Conservation (phyloP, 1,140 invertebrate genomes). For the Drosophila azteca region DNA sequence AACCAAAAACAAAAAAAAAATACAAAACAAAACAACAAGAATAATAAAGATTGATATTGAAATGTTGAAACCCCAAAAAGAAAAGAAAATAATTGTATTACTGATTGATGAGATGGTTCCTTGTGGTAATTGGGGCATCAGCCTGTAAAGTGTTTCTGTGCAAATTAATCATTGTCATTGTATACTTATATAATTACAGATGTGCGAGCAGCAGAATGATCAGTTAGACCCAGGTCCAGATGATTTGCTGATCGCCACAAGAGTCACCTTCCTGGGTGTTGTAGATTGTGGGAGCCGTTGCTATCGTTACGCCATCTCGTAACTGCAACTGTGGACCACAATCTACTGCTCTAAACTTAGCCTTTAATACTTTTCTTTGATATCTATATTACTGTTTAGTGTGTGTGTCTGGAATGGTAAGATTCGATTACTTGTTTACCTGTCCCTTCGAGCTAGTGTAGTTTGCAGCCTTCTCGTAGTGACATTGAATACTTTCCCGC, state of each 20-base stretch:
- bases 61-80: conserved; percentile 80
- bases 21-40: conserved; percentile 53
- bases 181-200: no score
- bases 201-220: no score
- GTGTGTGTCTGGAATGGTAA: conserved; percentile 19
- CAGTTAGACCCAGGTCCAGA: no score
- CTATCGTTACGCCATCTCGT: no score
- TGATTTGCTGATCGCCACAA: no score
- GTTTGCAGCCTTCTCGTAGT: conserved; percentile 8
- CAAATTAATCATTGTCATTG: conserved; percentile 4
- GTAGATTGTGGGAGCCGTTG: no score
- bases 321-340: no score
- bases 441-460: conserved; percentile 15
- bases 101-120: conserved; percentile 28
- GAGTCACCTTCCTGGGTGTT: no score
- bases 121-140: neutral
- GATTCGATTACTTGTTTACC: conserved; percentile 8
- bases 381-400: no score
- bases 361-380: neutral
- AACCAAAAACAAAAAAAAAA: conserved; percentile 38
- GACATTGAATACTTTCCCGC: conserved; percentile 6
- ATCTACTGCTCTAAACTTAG: no score
- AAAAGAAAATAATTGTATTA: conserved; percentile 24
- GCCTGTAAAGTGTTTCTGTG: neutral
- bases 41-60: conserved; percentile 83